phyloP scores from a whole-genome alignment of 2,888 invertebrate genomes.

The Phengaris arion region DNA sequence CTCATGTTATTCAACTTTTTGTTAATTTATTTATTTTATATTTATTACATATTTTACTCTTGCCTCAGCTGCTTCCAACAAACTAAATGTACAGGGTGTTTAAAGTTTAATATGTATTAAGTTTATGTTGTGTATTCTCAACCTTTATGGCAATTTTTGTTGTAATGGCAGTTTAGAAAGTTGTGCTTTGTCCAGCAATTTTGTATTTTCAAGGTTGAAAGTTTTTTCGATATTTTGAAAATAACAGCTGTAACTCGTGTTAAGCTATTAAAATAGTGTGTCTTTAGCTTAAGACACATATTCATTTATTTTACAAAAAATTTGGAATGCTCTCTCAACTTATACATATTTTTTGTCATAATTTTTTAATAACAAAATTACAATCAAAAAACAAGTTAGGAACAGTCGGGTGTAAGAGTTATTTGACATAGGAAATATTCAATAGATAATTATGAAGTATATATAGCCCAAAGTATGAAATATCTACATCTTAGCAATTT shows the following conservation, averaged over 20 bases:
- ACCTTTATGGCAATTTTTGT: conserved; percentile 6
- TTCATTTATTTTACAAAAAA: background rate
- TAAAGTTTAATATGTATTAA: background rate
- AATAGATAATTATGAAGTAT: background rate
- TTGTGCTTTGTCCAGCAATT: background rate
- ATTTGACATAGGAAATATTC: background rate
- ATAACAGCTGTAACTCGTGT: background rate
- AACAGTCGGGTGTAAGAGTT: background rate
- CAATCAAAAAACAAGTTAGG: no score
- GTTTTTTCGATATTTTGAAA: background rate
- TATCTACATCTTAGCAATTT: background rate
- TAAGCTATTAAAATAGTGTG: background rate
- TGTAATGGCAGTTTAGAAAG: background rate
- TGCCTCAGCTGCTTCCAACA: background rate
- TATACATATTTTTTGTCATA: no score
- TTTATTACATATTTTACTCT: background rate
- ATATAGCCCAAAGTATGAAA: background rate
- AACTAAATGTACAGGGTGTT: background rate
- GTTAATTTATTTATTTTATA: background rate
- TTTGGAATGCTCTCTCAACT: no score
- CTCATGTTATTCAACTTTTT: background rate
- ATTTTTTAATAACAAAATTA: no score
- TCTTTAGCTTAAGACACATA: no score
- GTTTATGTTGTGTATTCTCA: background rate
- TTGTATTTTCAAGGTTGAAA: background rate